Base-by-base conservation (phyloP, 1,140 invertebrate species). In the Drosophila baimaii region DNA sequence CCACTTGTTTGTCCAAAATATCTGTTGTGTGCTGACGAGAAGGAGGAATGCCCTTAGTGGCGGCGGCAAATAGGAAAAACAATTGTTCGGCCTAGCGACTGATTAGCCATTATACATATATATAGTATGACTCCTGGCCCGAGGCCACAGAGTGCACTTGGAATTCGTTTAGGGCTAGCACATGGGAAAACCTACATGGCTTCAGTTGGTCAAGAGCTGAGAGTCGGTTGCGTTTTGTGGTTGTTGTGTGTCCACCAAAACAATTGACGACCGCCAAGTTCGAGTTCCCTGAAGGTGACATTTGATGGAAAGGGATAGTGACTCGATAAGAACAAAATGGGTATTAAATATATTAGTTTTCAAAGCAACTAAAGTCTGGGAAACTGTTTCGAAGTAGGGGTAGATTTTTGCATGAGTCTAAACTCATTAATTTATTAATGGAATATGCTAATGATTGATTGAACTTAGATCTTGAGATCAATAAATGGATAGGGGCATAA, bases 191-290 rank as follows among this genome's bases (percentile, higher is more conserved):
- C 75, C 74, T 83, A 54, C n/a, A 52, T 52, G 66, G 23, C 62
- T 69, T 57, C n/a, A 61, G 59, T 68, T 79, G 72, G 43, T 44
- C 56, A 56, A 69, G 74, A 59, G 47, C 55, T 82, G 79, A 46
- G 79, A 79, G 35, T 69, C 35, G n/a, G 59, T 75, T 82, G 79
- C 70, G 75, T 82, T 70, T 82, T 70, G 79, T 82, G 79, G 79
- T 66, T 79, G 80, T 83, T 75, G 49, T 72, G 61, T 39, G 58
- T 54, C 51, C 69, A 65, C 29, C 37, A 31, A 70, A 47, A 70
- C 21, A n/a, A 71, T 41, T 25, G 29, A n/a, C 62, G 12, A 33
- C 29, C 71, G 61, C 54, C 73, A 76, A 76, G 74, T 52, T 78
- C 55, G 55, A 75, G n/a, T 33, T 35, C n/a, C 54, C 13, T 23